phyloP scores from a whole-genome alignment of 2,797 vertebrate species.

The Chelon auratus region DNA sequence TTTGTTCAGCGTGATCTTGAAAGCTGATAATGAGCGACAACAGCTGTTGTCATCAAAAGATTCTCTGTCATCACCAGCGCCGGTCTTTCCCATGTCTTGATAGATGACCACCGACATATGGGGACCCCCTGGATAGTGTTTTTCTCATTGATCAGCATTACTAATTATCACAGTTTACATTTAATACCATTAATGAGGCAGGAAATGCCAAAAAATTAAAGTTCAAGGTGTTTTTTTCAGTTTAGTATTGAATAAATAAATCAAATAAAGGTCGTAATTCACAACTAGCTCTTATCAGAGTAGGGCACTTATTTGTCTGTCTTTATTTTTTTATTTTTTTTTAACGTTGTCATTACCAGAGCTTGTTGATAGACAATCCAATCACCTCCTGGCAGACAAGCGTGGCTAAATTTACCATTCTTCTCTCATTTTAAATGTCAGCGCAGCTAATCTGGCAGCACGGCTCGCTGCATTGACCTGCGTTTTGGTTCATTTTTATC shows the following conservation, averaged over 20 bases:
- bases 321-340: too few species aligned
- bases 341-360: too few species aligned
- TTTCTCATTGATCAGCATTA: neutral
- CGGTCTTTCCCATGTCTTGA: conserved; percentile 1
- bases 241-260: too few species aligned
- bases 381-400: too few species aligned
- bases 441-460: neutral
- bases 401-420: neutral
- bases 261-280: neutral
- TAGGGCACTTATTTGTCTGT: too few species aligned
- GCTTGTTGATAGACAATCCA: too few species aligned
- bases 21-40: conserved; percentile 7
- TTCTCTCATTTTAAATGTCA: neutral
- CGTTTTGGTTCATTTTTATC: too few species aligned
- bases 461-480: too few species aligned
- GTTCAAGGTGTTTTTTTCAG: too few species aligned
- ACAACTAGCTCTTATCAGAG: neutral
- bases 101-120: conserved; percentile 19
- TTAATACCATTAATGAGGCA: too few species aligned
- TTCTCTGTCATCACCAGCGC: neutral
- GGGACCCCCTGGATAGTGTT: conserved; percentile 4
- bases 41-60: conserved; percentile 36
- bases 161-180: too few species aligned
- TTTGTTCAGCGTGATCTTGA: conserved; percentile 5
- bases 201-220: too few species aligned